Percentiles rank a stretch among this genome's conserved stretches.
Conservation (phyloP, 2,888 invertebrate genomes). For the Cartodere bifasciata region DNA sequence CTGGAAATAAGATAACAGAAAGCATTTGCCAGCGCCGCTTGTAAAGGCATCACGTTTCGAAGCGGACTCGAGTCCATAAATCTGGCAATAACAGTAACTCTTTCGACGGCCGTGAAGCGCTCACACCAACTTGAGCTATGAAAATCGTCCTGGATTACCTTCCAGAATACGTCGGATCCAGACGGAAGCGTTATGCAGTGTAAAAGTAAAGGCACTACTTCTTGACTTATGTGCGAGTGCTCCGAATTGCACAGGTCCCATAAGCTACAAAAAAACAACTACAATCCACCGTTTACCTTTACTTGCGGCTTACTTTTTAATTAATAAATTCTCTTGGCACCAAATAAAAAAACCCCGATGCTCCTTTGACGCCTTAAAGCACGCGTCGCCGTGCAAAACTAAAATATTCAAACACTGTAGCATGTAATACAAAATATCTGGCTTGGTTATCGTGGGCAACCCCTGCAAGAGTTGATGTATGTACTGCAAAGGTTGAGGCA, state of each 20-base stretch:
- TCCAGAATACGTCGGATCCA: constrained; percentile 93
- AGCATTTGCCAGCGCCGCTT: constrained; percentile 89
- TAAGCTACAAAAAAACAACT: constrained; percentile 44
- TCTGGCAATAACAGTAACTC: constrained; percentile 82
- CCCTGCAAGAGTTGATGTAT: constrained; percentile 84
- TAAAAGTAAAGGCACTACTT: constrained; percentile 81
- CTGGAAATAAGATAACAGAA: constrained; percentile 94
- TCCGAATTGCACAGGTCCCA: constrained; percentile 89
- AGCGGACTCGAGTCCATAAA: constrained; percentile 88
- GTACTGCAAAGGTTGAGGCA: constrained; percentile 87
- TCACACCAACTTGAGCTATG: constrained; percentile 79
- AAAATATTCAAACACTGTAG: constrained; percentile 84
- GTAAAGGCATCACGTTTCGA: constrained; percentile 68
- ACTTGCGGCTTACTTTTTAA: constrained; percentile 61
- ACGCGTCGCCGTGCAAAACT: constrained; percentile 87
- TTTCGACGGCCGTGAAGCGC: constrained; percentile 89
- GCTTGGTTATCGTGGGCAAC: constrained; percentile 66
- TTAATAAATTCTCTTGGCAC: constrained; percentile 90
- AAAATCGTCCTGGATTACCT: constrained; percentile 89
- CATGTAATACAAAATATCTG: constrained; percentile 87
- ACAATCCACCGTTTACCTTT: constrained; percentile 1
- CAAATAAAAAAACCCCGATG: constrained; percentile 88
- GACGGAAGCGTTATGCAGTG: constrained; percentile 90
- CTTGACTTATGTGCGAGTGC: constrained; percentile 87
- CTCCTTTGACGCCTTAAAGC: constrained; percentile 73